phyloP scores from a whole-genome alignment of 2,888 invertebrate species.

The Celastrina argiolus region DNA sequence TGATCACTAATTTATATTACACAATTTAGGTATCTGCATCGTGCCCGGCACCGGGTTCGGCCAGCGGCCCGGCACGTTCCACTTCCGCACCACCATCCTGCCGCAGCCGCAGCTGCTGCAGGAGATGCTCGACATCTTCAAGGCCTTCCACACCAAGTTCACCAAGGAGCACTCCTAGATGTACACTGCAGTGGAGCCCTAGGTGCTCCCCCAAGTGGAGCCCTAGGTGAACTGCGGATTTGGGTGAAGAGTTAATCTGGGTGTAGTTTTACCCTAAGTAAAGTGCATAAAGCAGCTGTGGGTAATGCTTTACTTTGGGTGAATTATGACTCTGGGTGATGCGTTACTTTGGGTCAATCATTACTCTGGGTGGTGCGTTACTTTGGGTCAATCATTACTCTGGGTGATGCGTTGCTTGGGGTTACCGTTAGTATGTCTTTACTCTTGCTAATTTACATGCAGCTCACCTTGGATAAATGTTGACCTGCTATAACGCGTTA shows the following conservation, averaged over 20 bases:
- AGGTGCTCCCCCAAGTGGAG: not conserved
- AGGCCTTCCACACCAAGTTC: conserved; percentile 90
- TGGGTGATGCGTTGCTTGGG: not conserved
- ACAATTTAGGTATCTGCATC: conserved; percentile 89
- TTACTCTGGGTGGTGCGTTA: not conserved
- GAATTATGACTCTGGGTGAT: not conserved
- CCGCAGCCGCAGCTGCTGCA: conserved; percentile 90
- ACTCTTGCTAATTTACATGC: not conserved
- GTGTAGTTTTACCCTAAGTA: not conserved
- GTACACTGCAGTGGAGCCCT: not conserved
- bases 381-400: not conserved
- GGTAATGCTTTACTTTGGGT: not conserved
- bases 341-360: not conserved
- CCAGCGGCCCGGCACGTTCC: conserved; percentile 94
- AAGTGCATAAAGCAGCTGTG: not conserved
- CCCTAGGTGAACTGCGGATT: not conserved
- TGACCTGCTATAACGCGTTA: no score
- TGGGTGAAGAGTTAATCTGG: not conserved
- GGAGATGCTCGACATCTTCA: conserved; percentile 89
- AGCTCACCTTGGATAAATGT: not conserved
- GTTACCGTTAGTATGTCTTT: not conserved
- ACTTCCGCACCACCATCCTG: conserved; percentile 96
- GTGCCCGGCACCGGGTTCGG: conserved; percentile 98
- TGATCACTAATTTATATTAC: no score
- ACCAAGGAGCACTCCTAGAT: conserved; percentile 49